phyloP scores from a whole-genome alignment of 1,140 invertebrate species.

The Papilio machaon region DNA sequence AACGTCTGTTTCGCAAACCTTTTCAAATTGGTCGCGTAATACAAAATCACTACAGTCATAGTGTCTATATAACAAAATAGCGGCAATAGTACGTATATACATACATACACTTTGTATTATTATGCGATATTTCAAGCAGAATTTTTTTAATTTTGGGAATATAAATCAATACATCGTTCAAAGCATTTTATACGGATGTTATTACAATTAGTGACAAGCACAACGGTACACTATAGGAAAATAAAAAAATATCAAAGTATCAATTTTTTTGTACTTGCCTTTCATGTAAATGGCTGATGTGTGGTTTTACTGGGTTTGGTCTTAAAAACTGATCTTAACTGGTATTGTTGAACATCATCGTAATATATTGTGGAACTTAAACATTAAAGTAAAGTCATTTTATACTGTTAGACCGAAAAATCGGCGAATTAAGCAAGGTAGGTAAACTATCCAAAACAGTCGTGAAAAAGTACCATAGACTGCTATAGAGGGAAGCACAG shows the following conservation, averaged over 20 bases:
- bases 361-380: conserved; percentile 57
- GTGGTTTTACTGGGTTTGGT: conserved; percentile 60
- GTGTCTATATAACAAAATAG: conserved; percentile 74
- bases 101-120: conserved; percentile 66
- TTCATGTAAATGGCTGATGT: conserved; percentile 82
- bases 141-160: conserved; percentile 59
- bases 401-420: conserved; percentile 71
- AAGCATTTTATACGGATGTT: conserved; percentile 23
- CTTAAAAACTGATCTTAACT: conserved; percentile 55
- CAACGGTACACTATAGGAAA: conserved; percentile 57
- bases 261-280: conserved; percentile 81
- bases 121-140: conserved; percentile 68
- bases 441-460: conserved; percentile 81
- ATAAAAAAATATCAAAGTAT: conserved; percentile 76
- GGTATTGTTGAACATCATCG: conserved; percentile 68
- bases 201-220: conserved; percentile 40
- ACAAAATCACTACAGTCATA: conserved; percentile 57
- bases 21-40: conserved; percentile 68
- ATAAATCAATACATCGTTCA: conserved; percentile 48
- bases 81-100: conserved; percentile 74
- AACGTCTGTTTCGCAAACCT: conserved; percentile 52
- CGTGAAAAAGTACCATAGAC: conserved; percentile 80
- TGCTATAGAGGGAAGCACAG: conserved; percentile 44
- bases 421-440: conserved; percentile 79
- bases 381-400: conserved; percentile 70